Evolutionary conservation across 2,888 invertebrate species (phyloP).

Genomic region (Temnothorax rugatulus): DNA sequence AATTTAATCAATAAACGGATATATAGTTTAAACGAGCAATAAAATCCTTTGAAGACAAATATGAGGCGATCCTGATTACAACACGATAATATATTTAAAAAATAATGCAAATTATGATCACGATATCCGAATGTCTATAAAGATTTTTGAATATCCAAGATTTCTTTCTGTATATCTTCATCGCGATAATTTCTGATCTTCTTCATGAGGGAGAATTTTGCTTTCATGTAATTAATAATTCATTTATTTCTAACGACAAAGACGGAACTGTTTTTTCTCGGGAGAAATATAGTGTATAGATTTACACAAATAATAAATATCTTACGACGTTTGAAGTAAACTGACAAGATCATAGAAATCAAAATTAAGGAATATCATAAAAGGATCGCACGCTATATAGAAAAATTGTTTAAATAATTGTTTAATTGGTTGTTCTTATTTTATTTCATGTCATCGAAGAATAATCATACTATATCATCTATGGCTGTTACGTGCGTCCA

Average conservation of each 20-base stretch:
- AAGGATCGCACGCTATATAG: background rate
- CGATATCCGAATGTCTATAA: background rate
- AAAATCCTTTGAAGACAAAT: background rate
- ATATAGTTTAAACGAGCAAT: conserved; percentile 15
- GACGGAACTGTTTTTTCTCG: background rate
- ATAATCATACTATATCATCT: background rate
- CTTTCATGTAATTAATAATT: background rate
- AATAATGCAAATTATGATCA: background rate
- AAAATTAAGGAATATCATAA: background rate
- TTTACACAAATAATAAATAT: background rate
- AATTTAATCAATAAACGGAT: conserved; percentile 47
- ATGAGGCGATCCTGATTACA: background rate
- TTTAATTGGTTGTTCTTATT: background rate
- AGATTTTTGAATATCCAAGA: background rate
- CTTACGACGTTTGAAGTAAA: background rate
- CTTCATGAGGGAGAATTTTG: background rate
- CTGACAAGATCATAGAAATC: background rate
- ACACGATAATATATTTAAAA: background rate
- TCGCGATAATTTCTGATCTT: background rate
- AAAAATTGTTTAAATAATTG: background rate
- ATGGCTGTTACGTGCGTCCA: background rate
- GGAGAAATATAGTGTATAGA: background rate
- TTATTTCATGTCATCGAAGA: background rate
- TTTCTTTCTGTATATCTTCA: background rate
- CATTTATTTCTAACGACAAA: background rate